Evolutionary conservation across 2,113 vertebrate species (phyloP).

Genomic region (Uria aalge): DNA sequence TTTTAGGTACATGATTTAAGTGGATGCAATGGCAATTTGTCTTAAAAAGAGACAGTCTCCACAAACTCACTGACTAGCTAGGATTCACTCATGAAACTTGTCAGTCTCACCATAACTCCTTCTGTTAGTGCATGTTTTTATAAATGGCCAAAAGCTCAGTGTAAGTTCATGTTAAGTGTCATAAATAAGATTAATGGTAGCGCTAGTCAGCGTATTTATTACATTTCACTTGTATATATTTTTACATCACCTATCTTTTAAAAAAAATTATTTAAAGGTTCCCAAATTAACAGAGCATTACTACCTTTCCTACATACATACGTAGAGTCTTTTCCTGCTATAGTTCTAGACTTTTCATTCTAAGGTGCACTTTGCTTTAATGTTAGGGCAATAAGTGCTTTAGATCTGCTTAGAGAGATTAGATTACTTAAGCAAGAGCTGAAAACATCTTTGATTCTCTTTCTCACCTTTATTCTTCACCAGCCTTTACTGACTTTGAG

Average conservation of each 20-base stretch:
- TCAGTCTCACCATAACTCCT: neutral
- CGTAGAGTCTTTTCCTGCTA: neutral
- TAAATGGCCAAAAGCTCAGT: neutral
- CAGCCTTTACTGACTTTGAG: neutral
- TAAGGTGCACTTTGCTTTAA: neutral
- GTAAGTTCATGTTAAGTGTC: neutral
- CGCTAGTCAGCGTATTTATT: neutral
- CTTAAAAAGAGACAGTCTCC: neutral
- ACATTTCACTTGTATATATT: neutral
- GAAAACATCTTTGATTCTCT: neutral
- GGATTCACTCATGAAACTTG: neutral
- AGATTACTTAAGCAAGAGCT: neutral
- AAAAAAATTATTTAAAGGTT: neutral
- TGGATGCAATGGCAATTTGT: neutral
- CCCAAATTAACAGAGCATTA: accelerated
- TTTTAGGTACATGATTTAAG: neutral
- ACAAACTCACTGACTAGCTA: neutral
- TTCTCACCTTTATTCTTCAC: neutral
- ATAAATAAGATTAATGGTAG: neutral
- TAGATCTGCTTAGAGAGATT: neutral
- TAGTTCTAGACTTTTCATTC: neutral
- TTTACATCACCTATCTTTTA: neutral
- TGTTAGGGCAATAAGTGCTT: neutral
- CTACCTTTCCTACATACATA: neutral
- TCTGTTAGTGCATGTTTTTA: neutral